Base-by-base conservation (phyloP, 1,140 invertebrate species). In the Anadara kagoshimensis region DNA sequence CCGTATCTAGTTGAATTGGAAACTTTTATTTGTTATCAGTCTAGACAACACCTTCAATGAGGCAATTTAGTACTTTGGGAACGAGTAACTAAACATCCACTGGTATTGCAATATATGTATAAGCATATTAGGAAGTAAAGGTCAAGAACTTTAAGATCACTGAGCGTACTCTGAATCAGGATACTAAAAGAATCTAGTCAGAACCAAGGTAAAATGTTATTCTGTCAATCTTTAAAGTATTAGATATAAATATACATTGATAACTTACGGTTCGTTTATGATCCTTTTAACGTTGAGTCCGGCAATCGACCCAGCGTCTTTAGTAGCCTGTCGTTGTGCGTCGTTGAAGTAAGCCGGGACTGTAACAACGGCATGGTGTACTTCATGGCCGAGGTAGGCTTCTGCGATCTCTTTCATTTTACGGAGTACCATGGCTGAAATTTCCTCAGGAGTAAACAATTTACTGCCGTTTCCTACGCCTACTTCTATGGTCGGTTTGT, bases 401-500 rank as follows among this genome's bases (percentile, higher is more conserved):
- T 99, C 97, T 41, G 97, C 97, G 29, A 96, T 97, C 91, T 98
- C 96, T 91, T 98, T 99, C 97, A 99, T 99, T 90, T 98, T 98
- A 20, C 93, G 93, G 41, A 99, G 91, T 41, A 99, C 96, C 97
- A 99, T 99, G 72, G 97, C 96, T 54, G 96, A 98, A 78, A 99
- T 97, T 92, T 99, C 97, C 91, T 99, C 97, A 44, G 97, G 96
- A 8, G 97, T 94, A 87, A 99, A 99, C 10, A 94, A 90, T 86
- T 97, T 98, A 14, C 93, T 75, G 92, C 54, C 95, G 94, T 81
- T 95, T 92, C 92, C 73, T 65, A 89, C 88, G 7, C 86, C 77
- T 0, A 92, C 90, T 78, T 90, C 62, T 57, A 97, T 94, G 47
- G 96, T 93, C 0, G 96, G 96, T 85, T 96, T 96, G 66, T 91